Percentiles rank a stretch among this genome's conserved stretches.
These are phyloP conservation scores for Bambusicola thoracicus DNA, from an alignment of 2,113 vertebrate species.

Conservation along the genomic window DNA sequence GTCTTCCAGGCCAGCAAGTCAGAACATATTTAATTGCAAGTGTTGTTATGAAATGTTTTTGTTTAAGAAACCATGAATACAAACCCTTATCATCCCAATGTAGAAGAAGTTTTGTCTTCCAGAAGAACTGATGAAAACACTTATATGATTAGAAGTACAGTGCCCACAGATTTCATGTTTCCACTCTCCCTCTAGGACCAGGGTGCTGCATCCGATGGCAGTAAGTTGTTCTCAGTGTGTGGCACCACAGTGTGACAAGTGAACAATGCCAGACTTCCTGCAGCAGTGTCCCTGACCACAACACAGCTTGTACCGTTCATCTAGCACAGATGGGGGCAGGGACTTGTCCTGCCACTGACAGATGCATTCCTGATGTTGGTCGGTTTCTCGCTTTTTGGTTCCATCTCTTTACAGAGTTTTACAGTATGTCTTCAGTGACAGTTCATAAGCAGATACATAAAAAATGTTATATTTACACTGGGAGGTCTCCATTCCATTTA, in stretches of 20 bases:
- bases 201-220: background rate
- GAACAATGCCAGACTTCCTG: background rate
- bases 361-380: background rate
- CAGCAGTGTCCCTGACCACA: background rate
- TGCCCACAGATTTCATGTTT: background rate
- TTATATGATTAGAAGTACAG: background rate
- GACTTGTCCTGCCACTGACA: rapidly evolving
- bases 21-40: background rate
- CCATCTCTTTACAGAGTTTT: background rate
- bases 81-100: background rate
- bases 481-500: background rate
- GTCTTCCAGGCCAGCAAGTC: background rate
- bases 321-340: background rate
- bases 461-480: background rate
- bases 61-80: background rate
- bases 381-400: background rate
- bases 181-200: background rate
- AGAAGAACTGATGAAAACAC: background rate
- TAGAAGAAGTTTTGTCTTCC: background rate
- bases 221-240: background rate
- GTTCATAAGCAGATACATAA: background rate
- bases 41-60: background rate
- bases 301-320: background rate
- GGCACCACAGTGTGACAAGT: background rate
- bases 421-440: background rate